A percentile compares a stretch with the other conserved stretches of the same genome.
Conservation (phyloP, 2,113 vertebrate genomes). For the Choloepus hoffmanni region DNA sequence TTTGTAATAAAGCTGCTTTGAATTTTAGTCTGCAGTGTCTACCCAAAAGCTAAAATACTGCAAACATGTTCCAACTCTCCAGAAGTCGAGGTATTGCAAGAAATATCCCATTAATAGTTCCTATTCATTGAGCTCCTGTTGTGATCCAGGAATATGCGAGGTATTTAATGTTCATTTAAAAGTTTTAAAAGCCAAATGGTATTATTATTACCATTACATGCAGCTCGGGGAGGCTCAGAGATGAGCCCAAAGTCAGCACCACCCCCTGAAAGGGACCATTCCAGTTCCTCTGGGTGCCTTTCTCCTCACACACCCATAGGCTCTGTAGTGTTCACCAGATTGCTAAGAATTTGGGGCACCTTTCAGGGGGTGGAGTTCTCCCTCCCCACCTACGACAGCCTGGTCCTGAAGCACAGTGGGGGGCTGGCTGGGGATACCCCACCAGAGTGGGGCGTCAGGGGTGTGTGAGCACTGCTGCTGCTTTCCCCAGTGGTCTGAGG, state of each 20-base stretch:
- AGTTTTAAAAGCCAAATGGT: not conserved
- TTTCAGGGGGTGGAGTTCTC: not conserved
- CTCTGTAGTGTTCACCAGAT: not conserved
- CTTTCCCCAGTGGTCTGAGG: not conserved
- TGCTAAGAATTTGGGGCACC: not conserved
- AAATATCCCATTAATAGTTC: not conserved
- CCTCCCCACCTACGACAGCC: accelerated
- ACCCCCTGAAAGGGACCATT: not conserved
- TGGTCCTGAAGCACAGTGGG: not conserved
- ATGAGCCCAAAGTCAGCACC: not conserved
- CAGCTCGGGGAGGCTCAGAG: not conserved
- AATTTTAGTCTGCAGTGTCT: not conserved
- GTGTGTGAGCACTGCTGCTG: too few species aligned
- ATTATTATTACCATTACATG: not conserved
- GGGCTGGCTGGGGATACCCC: not conserved
- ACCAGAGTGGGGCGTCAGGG: not conserved
- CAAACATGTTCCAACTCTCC: not conserved
- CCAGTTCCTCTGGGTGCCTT: not conserved
- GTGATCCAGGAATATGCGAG: not conserved
- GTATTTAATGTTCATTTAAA: not conserved
- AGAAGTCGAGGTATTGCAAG: not conserved
- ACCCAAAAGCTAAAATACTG: not conserved
- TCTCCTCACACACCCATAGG: not conserved
- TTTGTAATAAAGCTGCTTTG: not conserved
- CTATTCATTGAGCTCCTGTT: not conserved